phyloP scores from a whole-genome alignment of 2,797 vertebrate species.

The Diplodus puntazzo region DNA sequence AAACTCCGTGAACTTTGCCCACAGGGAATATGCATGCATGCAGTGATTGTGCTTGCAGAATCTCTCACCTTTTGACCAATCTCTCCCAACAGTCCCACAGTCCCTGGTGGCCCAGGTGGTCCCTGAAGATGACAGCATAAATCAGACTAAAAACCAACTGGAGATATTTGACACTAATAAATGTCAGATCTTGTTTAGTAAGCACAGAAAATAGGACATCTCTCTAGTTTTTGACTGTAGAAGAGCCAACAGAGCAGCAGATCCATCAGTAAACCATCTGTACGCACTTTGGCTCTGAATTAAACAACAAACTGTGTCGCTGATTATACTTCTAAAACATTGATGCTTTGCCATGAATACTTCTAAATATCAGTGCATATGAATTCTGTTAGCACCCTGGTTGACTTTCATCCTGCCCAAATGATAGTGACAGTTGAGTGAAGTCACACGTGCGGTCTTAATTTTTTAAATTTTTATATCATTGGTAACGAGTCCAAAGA shows the following conservation, averaged over 20 bases:
- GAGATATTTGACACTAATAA: slow-evolving; percentile 12
- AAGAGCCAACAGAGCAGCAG: slow-evolving; percentile 17
- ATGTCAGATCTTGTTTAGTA: slow-evolving; percentile 8
- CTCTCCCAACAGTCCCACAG: slow-evolving; percentile 91
- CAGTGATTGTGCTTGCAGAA: neutral
- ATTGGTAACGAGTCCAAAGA: neutral
- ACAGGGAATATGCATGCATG: neutral
- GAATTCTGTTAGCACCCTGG: slow-evolving; percentile 14
- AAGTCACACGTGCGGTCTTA: slow-evolving; percentile 31
- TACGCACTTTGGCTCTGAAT: slow-evolving; percentile 42
- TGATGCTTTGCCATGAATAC: slow-evolving; percentile 16
- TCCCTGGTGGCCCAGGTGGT: slow-evolving; percentile 90
- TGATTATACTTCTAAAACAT: slow-evolving; percentile 36
- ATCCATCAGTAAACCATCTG: slow-evolving; percentile 45
- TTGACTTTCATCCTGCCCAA: slow-evolving; percentile 34
- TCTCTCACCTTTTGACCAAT: slow-evolving; percentile 91
- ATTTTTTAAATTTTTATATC: neutral
- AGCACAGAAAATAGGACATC: neutral
- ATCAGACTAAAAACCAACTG: neutral
- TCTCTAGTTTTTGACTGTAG: slow-evolving; percentile 6
- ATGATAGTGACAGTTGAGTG: slow-evolving; percentile 22
- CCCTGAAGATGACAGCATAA: slow-evolving; percentile 84
- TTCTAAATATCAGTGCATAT: slow-evolving; percentile 18
- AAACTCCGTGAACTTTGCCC: slow-evolving; percentile 10
- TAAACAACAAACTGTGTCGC: slow-evolving; percentile 9